phyloP scores from a whole-genome alignment of 1,140 invertebrate genomes.

The Papilio polyxenes region DNA sequence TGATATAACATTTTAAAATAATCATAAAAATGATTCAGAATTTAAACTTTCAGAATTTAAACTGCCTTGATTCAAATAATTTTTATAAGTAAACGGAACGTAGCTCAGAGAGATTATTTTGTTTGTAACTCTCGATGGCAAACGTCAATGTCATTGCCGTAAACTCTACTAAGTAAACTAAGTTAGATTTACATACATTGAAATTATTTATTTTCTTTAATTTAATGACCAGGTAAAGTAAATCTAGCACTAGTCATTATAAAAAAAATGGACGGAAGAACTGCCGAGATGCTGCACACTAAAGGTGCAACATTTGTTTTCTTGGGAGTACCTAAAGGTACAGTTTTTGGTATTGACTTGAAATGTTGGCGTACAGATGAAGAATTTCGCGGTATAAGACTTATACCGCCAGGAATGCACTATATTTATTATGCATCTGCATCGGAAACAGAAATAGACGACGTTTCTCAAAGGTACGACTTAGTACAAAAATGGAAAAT shows the following conservation, averaged over 20 bases:
- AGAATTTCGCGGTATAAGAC: conserved; percentile 97
- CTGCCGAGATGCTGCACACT: conserved; percentile 88
- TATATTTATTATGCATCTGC: conserved; percentile 93
- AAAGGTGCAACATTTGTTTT: conserved; percentile 92
- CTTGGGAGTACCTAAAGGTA: conserved; percentile 91
- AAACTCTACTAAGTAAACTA: neutral
- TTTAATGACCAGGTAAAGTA: conserved; percentile 42
- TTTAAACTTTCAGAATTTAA: no score
- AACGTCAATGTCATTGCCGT: neutral
- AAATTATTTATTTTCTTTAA: conserved; percentile 49
- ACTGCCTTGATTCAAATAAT: neutral
- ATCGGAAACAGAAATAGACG: conserved; percentile 72
- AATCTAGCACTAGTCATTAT: conserved; percentile 2
- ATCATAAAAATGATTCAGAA: no score
- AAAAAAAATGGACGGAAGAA: conserved; percentile 86
- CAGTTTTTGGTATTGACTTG: conserved; percentile 98
- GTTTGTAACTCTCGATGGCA: neutral
- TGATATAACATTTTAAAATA: no score
- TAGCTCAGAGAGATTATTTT: neutral
- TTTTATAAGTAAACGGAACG: neutral
- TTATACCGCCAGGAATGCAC: conserved; percentile 98
- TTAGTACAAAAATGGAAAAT: neutral
- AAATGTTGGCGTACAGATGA: conserved; percentile 95
- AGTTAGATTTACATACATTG: neutral
- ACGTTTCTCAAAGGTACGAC: conserved; percentile 60